phyloP scores from a whole-genome alignment of 2,888 invertebrate genomes.

The Nymphalis urticae region DNA sequence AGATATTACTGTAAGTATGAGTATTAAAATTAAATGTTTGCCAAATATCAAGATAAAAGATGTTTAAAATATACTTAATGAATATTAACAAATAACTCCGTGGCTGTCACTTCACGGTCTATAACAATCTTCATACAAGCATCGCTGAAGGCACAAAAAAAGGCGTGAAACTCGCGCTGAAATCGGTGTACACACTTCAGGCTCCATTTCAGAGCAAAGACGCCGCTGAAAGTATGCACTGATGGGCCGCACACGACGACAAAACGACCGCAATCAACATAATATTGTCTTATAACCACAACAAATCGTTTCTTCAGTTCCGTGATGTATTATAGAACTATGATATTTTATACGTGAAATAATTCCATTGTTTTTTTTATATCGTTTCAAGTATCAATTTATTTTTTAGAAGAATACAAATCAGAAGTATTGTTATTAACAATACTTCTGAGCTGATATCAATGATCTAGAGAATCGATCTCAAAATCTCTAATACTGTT shows the following conservation, averaged over 20 bases:
- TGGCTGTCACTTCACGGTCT: slow-evolving; percentile 65
- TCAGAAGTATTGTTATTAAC: neutral
- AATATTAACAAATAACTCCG: slow-evolving; percentile 53
- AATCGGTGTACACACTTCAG: slow-evolving; percentile 73
- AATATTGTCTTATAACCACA: slow-evolving; percentile 29
- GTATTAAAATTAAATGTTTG: neutral
- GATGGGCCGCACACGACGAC: slow-evolving; percentile 74
- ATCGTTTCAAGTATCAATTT: no score
- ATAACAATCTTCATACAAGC: slow-evolving; percentile 62
- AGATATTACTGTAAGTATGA: neutral
- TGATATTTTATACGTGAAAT: neutral
- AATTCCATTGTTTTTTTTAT: neutral
- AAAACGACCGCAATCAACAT: slow-evolving; percentile 29
- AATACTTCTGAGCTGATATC: neutral
- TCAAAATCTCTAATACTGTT: slow-evolving; percentile 1
- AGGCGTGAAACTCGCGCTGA: slow-evolving; percentile 75
- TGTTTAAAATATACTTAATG: slow-evolving; percentile 8
- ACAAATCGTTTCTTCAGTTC: slow-evolving; percentile 32
- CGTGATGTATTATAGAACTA: slow-evolving; percentile 13
- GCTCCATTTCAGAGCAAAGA: slow-evolving; percentile 71
- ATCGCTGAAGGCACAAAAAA: slow-evolving; percentile 58
- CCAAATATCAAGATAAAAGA: neutral
- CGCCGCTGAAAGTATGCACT: slow-evolving; percentile 68
- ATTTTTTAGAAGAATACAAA: no score
- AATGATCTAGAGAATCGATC: neutral